A percentile compares a stretch with the other conserved stretches of the same genome.
These are phyloP conservation scores for Agrochola lota DNA, from an alignment of 2,888 invertebrate species.

Conservation along the genomic window DNA sequence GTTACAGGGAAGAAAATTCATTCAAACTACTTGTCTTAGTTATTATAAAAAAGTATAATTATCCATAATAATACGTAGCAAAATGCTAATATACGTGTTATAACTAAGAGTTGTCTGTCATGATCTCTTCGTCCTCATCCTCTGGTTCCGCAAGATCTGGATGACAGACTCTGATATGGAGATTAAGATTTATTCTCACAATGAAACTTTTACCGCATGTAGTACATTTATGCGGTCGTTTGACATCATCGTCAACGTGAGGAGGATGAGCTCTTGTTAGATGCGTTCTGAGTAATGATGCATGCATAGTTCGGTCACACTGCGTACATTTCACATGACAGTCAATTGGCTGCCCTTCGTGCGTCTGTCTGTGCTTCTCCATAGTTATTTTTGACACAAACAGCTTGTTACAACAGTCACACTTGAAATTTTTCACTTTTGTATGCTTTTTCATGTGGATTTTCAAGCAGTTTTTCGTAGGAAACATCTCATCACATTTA, in stretches of 20 bases:
- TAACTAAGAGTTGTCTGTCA: constrained; percentile 87
- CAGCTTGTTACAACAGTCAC: constrained; percentile 85
- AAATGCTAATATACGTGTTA: constrained; percentile 70
- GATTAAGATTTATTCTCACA: constrained; percentile 86
- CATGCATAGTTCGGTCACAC: constrained; percentile 87
- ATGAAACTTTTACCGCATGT: constrained; percentile 88
- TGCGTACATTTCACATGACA: constrained; percentile 87
- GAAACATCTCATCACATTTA: constrained; percentile 88
- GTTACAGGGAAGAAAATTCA: constrained; percentile 54
- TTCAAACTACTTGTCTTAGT: constrained; percentile 67
- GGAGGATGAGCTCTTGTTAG: constrained; percentile 83
- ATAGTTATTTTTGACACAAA: constrained; percentile 88
- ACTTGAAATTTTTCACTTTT: constrained; percentile 88
- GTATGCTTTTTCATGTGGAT: constrained; percentile 89
- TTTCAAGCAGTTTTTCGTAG: constrained; percentile 87
- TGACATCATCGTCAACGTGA: constrained; percentile 84
- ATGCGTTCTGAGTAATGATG: constrained; percentile 84
- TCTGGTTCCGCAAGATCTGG: constrained; percentile 87
- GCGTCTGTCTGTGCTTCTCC: constrained; percentile 86
- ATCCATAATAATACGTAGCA: constrained; percentile 76
- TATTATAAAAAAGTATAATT: constrained; percentile 86
- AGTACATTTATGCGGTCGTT: constrained; percentile 86
- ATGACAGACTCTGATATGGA: constrained; percentile 87
- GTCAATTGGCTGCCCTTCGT: constrained; percentile 87
- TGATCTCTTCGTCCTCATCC: constrained; percentile 87